Evolutionary conservation across 2,888 invertebrate species (phyloP), one percentile per base, ranked within the genome.

Genomic region (Acanthococcus lagerstroemiae): DNA sequence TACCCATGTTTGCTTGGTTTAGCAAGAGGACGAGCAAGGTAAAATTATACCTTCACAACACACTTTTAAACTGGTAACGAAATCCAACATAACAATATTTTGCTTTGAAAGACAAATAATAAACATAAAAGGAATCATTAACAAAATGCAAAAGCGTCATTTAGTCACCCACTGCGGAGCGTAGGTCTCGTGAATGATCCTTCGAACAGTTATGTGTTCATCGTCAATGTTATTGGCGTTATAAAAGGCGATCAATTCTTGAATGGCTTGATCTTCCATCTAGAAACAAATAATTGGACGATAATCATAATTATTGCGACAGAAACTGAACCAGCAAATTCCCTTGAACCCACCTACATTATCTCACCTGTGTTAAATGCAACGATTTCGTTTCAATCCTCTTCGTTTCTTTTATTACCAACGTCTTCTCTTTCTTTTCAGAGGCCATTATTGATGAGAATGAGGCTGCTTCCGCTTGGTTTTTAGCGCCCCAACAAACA

Each of bases 261-360:
- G 84, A 70, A 93, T 89, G 0, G 92, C 92, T 74, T 84, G 84
- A 75, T 93, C 92, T 79, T 93, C 93, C 71, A 90, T 79, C 87
- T 88, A 77, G 44, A 78, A 69, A n/a, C n/a, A 48, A 50, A 9
- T 19, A 1, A 55, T 3, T 2, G 24, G 12, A 19, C 17, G 4
- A 50, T 27, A 45, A 45, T 68, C 63, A 65, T 52, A 52, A 57
- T 68, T 50, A 3, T 22, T 19, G n/a, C n/a, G n/a, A n/a, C n/a
- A n/a, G n/a, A n/a, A n/a, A n/a, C n/a, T n/a, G n/a, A n/a, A n/a
- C n/a, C n/a, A n/a, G n/a, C n/a, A n/a, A n/a, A n/a, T n/a, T n/a
- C n/a, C n/a, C n/a, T n/a, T n/a, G n/a, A n/a, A n/a, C n/a, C n/a
- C n/a, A n/a, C n/a, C n/a, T n/a, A n/a, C n/a, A n/a, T n/a, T n/a